Conservation (phyloP, 2,113 vertebrate genomes). For the Tichodroma muraria region DNA sequence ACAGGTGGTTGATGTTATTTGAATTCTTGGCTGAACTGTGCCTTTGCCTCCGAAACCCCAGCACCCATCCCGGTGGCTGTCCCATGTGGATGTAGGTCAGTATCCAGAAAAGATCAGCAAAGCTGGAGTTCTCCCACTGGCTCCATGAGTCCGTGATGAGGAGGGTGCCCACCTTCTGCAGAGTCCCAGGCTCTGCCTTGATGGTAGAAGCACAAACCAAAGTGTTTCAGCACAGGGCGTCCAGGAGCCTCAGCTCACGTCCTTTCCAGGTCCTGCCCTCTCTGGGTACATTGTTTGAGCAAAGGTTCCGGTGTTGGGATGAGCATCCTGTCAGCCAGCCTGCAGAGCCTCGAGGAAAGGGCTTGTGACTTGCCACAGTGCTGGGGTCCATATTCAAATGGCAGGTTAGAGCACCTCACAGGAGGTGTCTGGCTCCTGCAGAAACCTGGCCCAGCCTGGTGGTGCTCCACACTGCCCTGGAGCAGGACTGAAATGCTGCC, state of each 20-base stretch:
- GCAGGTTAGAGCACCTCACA: not conserved
- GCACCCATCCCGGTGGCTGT: not conserved
- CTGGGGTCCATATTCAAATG: not conserved
- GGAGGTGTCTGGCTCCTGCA: not conserved
- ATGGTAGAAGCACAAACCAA: not conserved
- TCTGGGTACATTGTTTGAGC: not conserved
- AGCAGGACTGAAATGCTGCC: not conserved
- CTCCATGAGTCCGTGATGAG: fast-evolving
- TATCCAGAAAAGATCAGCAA: not conserved
- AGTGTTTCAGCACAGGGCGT: not conserved
- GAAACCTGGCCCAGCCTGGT: not conserved
- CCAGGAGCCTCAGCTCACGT: fast-evolving
- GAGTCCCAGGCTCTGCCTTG: not conserved
- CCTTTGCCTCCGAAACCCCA: not conserved
- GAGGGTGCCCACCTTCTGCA: not conserved
- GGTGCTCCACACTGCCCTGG: not conserved
- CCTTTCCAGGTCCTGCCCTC: not conserved
- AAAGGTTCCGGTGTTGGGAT: not conserved
- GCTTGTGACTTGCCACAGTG: fast-evolving
- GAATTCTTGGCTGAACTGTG: not conserved
- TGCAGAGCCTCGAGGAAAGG: not conserved
- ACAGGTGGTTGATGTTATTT: not conserved
- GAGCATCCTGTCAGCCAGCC: not conserved
- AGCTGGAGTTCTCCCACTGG: fast-evolving
- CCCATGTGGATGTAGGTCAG: not conserved